A percentile compares a stretch with the other conserved stretches of the same genome.
phyloP scores from a whole-genome alignment of 2,888 invertebrate genomes.

The Portevinia maculata region DNA sequence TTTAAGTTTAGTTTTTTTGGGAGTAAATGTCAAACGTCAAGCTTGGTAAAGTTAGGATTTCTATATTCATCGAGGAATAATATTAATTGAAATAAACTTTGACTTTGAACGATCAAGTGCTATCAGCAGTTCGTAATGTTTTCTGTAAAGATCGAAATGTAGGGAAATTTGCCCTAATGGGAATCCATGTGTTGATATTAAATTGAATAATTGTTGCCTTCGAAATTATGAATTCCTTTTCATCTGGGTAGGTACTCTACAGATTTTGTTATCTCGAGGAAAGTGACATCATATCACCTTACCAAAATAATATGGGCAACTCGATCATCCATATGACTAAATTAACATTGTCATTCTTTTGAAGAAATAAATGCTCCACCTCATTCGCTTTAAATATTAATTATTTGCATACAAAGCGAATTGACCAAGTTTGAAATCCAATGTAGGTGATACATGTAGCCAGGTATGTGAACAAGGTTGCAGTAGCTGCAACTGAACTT shows the following conservation, averaged over 20 bases:
- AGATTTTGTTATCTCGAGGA: background rate
- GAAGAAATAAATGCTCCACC: conserved; percentile 5
- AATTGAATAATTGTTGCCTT: no score
- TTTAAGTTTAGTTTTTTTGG: no score
- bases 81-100: no score
- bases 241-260: background rate
- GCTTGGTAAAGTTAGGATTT: no score
- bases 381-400: conserved; percentile 21
- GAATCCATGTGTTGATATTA: no score
- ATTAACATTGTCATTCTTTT: background rate
- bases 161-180: no score
- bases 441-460: conserved; percentile 13
- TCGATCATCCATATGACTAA: background rate
- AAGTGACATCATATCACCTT: background rate
- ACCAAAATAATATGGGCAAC: background rate
- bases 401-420: conserved; percentile 24
- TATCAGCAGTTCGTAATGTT: no score
- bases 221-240: background rate
- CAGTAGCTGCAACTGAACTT: conserved; percentile 28
- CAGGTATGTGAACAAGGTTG: background rate
- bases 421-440: conserved; percentile 15
- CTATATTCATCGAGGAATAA: no score
- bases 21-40: no score
- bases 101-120: no score
- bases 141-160: no score